phyloP scores from a whole-genome alignment of 1,140 invertebrate species.

The Nebria ingens region DNA sequence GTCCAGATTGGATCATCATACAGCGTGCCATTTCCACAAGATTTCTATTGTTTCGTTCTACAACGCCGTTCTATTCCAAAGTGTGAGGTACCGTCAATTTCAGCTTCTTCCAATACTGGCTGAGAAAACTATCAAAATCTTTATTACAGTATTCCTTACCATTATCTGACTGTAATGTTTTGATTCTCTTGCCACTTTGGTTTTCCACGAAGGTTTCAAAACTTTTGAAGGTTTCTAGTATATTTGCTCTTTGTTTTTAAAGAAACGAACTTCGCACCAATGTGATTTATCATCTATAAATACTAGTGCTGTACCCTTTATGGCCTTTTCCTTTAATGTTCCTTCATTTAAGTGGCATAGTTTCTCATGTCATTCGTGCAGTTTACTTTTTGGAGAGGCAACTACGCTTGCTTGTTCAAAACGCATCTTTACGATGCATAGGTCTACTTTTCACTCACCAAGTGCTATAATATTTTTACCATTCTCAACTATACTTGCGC shows the following conservation, averaged over 20 bases:
- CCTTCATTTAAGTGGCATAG: constrained; percentile 7
- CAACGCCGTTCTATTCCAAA: constrained; percentile 31
- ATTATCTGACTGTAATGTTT: constrained; percentile 20
- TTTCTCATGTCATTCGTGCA: constrained; percentile 7
- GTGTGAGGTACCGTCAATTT: constrained; percentile 23
- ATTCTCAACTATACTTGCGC: constrained; percentile 4
- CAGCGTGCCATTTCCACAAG: constrained; percentile 21
- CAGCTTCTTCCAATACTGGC: constrained; percentile 15
- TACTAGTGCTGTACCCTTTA: background rate
- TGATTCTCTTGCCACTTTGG: constrained; percentile 15
- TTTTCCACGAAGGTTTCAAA: constrained; percentile 8
- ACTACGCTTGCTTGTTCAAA: background rate
- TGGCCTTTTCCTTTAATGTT: background rate
- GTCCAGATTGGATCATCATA: constrained; percentile 17
- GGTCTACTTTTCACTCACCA: constrained; percentile 6
- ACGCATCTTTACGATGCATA: constrained; percentile 11
- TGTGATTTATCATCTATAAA: constrained; percentile 25
- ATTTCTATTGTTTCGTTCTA: constrained; percentile 23
- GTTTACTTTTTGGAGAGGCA: background rate
- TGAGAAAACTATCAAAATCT: constrained; percentile 15
- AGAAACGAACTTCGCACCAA: constrained; percentile 19
- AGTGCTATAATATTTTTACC: constrained; percentile 1
- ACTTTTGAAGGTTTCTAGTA: constrained; percentile 13
- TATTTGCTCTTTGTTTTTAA: constrained; percentile 19
- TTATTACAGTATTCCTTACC: constrained; percentile 19